These are phyloP conservation scores for Rousettus leschenaultii DNA, from an alignment of 2,113 vertebrate species.

Conservation along the genomic window DNA sequence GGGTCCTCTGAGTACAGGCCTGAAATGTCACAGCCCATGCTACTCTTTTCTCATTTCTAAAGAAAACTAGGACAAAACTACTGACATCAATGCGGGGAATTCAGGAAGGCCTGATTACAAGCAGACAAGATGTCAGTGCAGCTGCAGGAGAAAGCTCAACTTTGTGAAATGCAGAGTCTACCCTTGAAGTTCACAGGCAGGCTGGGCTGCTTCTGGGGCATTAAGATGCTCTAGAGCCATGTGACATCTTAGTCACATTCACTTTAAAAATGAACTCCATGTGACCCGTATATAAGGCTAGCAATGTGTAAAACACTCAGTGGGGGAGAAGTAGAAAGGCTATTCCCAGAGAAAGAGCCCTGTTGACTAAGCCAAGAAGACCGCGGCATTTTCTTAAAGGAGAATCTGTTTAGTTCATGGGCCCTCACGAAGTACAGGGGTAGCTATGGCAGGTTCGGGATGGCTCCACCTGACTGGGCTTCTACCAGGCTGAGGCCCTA, in stretches of 20 bases:
- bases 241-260: background rate
- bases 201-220: background rate
- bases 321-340: background rate
- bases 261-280: background rate
- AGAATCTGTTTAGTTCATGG: background rate
- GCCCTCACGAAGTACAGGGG: background rate
- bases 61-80: background rate
- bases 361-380: background rate
- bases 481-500: background rate
- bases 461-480: background rate
- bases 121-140: accelerated
- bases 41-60: background rate
- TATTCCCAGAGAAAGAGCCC: background rate
- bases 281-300: background rate
- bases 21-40: background rate
- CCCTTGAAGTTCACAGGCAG: background rate
- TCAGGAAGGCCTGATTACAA: background rate
- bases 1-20: background rate
- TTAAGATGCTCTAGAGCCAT: accelerated
- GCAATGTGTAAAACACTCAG: background rate
- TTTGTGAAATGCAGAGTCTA: background rate
- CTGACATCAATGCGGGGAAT: background rate
- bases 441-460: background rate
- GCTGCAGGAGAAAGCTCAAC: background rate
- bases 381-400: background rate